Evolutionary conservation across 1,140 invertebrate species (phyloP).

Genomic region (Aradophagus sp.): DNA sequence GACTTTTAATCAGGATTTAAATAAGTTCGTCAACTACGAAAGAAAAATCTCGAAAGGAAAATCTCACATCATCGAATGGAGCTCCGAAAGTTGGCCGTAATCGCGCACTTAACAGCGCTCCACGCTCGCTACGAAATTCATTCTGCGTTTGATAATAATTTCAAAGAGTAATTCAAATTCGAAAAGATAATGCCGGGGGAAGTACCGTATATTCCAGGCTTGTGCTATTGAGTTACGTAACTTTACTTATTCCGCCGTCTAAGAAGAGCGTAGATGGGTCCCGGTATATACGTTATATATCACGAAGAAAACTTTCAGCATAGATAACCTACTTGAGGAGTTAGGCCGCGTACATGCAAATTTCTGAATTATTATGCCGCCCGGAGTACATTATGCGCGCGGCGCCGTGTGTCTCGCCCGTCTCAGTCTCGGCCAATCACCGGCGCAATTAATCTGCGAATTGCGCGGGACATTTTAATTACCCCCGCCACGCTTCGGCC

Average conservation of each 20-base stretch:
- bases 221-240: constrained; percentile 67
- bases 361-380: constrained; percentile 75
- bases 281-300: constrained; percentile 71
- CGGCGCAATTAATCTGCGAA: constrained; percentile 65
- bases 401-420: constrained; percentile 37
- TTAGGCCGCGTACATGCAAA: constrained; percentile 76
- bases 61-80: constrained; percentile 7
- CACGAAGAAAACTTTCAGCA: constrained; percentile 73
- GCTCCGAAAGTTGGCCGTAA: constrained; percentile 15
- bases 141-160: constrained; percentile 52
- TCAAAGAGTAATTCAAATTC: constrained; percentile 67
- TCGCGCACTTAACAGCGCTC: constrained; percentile 39
- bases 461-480: constrained; percentile 51
- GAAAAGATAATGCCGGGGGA: constrained; percentile 67
- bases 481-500: constrained; percentile 3
- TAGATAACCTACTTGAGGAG: constrained; percentile 77
- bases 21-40: too few relatives aligned
- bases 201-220: constrained; percentile 58
- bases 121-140: constrained; percentile 45
- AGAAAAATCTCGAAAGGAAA: not conserved
- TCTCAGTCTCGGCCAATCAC: constrained; percentile 58
- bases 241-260: constrained; percentile 61
- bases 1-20: too few relatives aligned
- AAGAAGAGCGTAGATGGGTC: constrained; percentile 62
- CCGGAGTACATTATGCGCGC: constrained; percentile 65